Percentiles rank a stretch among this genome's conserved stretches.
Evolutionary conservation across 1,140 invertebrate genomes (phyloP).

Genomic region (Sycophaga agraensis): DNA sequence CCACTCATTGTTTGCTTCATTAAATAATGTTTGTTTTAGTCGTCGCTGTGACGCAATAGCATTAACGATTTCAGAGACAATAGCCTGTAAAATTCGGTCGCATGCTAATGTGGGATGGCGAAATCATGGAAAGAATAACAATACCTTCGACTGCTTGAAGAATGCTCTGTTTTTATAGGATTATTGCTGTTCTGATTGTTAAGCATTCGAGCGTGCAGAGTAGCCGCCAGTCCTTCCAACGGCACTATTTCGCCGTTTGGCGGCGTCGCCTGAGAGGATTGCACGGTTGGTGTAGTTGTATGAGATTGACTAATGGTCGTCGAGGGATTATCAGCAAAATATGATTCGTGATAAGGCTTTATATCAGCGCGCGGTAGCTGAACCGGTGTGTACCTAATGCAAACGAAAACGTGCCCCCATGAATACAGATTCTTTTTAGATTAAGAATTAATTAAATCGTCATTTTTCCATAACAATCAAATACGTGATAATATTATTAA

Average conservation of each 20-base stretch:
- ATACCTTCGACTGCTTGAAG: constrained; percentile 19
- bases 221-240: constrained; percentile 75
- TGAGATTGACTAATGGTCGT: constrained; percentile 45
- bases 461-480: too few species aligned
- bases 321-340: constrained; percentile 66
- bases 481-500: too few species aligned
- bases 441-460: too few species aligned
- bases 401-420: neutral
- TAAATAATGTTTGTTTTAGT: too few species aligned
- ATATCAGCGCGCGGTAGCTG: constrained; percentile 69
- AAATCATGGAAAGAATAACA: too few species aligned
- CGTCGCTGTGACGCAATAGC: too few species aligned
- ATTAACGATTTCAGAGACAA: too few species aligned
- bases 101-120: too few species aligned
- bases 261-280: constrained; percentile 41
- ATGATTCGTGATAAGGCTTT: constrained; percentile 72
- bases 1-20: too few species aligned
- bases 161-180: constrained; percentile 3
- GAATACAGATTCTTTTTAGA: too few species aligned
- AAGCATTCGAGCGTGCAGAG: constrained; percentile 76
- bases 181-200: constrained; percentile 52
- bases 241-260: constrained; percentile 51
- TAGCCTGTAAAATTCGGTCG: too few species aligned
- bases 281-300: constrained; percentile 41
- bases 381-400: constrained; percentile 60